Percentiles rank a stretch among this genome's conserved stretches.
Conservation (phyloP, 2,113 vertebrate genomes). For the Poeciliopsis prolifica region DNA sequence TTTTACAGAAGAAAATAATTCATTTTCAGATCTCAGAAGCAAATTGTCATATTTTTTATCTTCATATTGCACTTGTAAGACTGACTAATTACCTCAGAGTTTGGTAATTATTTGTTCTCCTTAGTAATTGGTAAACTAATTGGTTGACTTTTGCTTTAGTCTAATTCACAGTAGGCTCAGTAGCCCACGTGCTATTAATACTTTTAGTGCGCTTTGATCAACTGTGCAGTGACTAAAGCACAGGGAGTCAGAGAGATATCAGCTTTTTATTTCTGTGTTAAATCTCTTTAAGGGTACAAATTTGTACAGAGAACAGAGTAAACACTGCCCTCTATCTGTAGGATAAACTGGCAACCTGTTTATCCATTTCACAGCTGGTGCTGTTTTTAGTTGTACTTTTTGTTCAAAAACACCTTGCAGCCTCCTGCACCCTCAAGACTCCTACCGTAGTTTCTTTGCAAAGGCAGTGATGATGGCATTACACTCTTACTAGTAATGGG, state of each 20-base stretch:
- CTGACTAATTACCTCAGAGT: background rate
- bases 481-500: too few relatives aligned
- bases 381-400: constrained; percentile 46
- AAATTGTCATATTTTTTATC: background rate
- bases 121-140: background rate
- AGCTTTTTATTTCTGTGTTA: background rate
- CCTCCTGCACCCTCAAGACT: too few relatives aligned
- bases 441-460: too few relatives aligned
- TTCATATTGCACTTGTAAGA: background rate
- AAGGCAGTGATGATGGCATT: too few relatives aligned
- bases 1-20: background rate
- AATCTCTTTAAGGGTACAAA: constrained; percentile 31
- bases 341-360: constrained; percentile 68
- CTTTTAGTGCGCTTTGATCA: background rate
- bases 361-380: constrained; percentile 75
- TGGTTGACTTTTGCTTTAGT: background rate
- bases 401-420: too few relatives aligned
- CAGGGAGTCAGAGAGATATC: background rate
- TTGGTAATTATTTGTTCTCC: constrained; percentile 4
- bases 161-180: constrained; percentile 9
- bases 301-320: constrained; percentile 68
- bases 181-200: constrained; percentile 8
- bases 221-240: background rate
- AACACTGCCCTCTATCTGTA: constrained; percentile 65
- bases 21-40: background rate